These are phyloP conservation scores for Pheosia gnoma DNA, from an alignment of 2,888 invertebrate species.

Conservation along the genomic window DNA sequence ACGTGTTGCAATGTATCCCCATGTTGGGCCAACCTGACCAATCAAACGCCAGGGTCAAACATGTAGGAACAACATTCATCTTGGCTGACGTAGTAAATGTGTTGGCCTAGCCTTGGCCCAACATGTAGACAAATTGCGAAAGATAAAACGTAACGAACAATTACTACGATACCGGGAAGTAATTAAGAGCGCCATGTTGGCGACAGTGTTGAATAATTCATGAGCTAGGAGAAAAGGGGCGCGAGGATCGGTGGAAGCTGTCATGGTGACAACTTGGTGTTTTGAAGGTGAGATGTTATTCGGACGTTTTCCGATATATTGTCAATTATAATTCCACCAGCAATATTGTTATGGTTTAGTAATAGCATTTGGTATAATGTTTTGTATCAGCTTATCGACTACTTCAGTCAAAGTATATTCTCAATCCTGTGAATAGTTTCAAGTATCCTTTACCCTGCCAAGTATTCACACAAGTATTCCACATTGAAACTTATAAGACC, in stretches of 20 bases:
- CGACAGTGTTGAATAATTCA: conserved; percentile 27
- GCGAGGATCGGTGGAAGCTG: no score
- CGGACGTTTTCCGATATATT: no score
- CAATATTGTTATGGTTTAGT: not conserved
- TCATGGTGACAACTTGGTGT: no score
- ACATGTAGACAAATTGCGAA: not conserved
- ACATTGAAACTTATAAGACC: not conserved
- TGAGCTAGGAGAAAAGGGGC: not conserved
- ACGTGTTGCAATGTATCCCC: no score
- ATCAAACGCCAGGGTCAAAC: no score
- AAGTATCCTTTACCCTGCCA: conserved; percentile 1
- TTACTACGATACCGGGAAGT: conserved; percentile 15
- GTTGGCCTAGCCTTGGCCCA: not conserved
- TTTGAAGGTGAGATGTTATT: no score
- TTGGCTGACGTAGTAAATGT: no score
- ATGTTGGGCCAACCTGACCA: no score
- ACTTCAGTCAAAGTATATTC: not conserved
- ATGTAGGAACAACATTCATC: no score
- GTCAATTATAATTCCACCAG: no score
- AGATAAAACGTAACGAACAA: not conserved
- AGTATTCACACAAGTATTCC: conserved; percentile 1
- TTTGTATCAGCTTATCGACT: not conserved
- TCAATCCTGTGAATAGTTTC: not conserved
- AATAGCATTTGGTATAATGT: not conserved
- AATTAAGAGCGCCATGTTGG: conserved; percentile 29